Conservation (phyloP, 2,888 invertebrate species). For the Rhogogaster chlorosoma region DNA sequence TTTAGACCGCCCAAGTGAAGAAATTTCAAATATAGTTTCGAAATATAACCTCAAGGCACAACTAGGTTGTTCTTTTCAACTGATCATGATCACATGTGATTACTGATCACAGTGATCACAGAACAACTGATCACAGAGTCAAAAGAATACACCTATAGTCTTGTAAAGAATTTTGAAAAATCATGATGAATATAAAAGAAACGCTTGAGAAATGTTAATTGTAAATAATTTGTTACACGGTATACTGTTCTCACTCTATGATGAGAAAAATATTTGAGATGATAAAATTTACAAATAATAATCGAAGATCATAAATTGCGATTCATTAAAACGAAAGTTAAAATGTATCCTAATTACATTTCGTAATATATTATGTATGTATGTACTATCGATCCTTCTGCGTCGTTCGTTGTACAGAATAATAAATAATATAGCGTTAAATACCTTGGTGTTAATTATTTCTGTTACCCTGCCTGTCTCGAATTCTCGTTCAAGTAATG, state of each 20-base stretch:
- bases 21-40: too few relatives aligned
- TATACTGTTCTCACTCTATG: background rate
- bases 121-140: too few relatives aligned
- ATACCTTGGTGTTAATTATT: background rate
- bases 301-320: background rate
- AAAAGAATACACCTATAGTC: too few relatives aligned
- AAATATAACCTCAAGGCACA: too few relatives aligned
- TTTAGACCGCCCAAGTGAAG: too few relatives aligned
- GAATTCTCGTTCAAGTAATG: background rate
- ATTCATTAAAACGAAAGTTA: background rate
- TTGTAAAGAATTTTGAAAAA: background rate
- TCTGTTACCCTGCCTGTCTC: background rate
- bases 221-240: background rate
- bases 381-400: background rate
- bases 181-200: background rate
- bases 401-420: background rate
- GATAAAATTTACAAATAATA: background rate
- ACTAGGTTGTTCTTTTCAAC: too few relatives aligned
- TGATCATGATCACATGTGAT: too few relatives aligned
- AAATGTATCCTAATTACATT: background rate
- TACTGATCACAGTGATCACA: too few relatives aligned
- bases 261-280: background rate
- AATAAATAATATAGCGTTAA: background rate
- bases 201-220: background rate
- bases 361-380: background rate